Conservation (phyloP, 2,797 vertebrate genomes). For the Hephaestus fuliginosus region DNA sequence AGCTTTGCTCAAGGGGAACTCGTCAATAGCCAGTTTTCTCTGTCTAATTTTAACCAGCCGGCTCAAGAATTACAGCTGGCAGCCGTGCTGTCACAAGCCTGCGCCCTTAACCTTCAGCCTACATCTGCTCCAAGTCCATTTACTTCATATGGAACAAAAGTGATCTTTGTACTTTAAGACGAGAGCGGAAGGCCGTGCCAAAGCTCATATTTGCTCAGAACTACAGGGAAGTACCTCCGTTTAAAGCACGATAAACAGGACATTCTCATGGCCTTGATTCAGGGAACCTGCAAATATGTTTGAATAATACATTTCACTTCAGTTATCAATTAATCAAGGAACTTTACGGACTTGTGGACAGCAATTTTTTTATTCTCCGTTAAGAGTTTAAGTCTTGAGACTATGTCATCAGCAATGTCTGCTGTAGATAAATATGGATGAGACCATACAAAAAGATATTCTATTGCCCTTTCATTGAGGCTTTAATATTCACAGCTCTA, state of each 20-base stretch:
- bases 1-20: slow-evolving; percentile 2
- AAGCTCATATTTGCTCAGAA: slow-evolving; percentile 40
- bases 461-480: not conserved
- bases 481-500: not conserved
- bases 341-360: not conserved
- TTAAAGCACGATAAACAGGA: not conserved
- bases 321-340: not conserved
- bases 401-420: not conserved
- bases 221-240: not conserved
- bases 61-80: slow-evolving; percentile 19
- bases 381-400: not conserved
- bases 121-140: slow-evolving; percentile 32
- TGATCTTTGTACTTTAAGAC: slow-evolving; percentile 63
- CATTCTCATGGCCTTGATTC: not conserved
- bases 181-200: slow-evolving; percentile 6
- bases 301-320: not conserved
- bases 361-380: not conserved
- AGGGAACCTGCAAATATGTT: not conserved
- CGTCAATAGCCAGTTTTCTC: not conserved
- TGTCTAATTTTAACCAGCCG: slow-evolving; percentile 16
- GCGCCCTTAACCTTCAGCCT: slow-evolving; percentile 43
- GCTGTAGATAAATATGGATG: not conserved
- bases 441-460: not conserved
- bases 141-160: slow-evolving; percentile 51
- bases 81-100: slow-evolving; percentile 50